A percentile compares a stretch with the other conserved stretches of the same genome.
These are phyloP conservation scores for Tor tambroides DNA, from an alignment of 2,113 vertebrate genomes.

Conservation along the genomic window DNA sequence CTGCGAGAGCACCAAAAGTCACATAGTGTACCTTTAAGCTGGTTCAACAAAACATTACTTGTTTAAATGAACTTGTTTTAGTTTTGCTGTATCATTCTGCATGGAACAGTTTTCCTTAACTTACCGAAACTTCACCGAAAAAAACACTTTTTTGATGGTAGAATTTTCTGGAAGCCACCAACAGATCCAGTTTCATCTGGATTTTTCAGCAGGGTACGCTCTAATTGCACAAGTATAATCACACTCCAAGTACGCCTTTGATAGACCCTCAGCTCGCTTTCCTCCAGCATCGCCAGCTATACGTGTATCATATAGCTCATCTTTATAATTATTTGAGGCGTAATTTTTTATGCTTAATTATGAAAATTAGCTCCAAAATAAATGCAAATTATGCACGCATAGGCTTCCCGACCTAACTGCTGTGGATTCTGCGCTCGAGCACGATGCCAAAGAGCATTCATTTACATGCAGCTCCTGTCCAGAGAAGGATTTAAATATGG, in stretches of 20 bases:
- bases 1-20: background rate
- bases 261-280: background rate
- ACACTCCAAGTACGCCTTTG: conserved; percentile 10
- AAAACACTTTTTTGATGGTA: background rate
- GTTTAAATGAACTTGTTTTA: background rate
- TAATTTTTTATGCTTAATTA: conserved; percentile 60
- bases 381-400: conserved; percentile 60
- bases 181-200: conserved; percentile 1
- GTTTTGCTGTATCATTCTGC: background rate
- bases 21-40: background rate
- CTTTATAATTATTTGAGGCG: conserved; percentile 56
- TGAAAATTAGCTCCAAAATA: conserved; percentile 61
- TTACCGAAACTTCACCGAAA: background rate
- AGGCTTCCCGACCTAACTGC: conserved; percentile 60
- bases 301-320: conserved; percentile 50
- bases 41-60: background rate
- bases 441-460: conserved; percentile 73
- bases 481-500: conserved; percentile 70
- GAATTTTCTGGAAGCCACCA: background rate
- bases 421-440: conserved; percentile 67
- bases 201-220: conserved; percentile 12
- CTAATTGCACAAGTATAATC: conserved; percentile 26
- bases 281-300: background rate
- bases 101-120: background rate
- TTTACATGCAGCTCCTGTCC: conserved; percentile 71